A percentile compares a stretch with the other conserved stretches of the same genome.
phyloP scores from a whole-genome alignment of 2,797 vertebrate genomes.

The Sebastolobus altivelis region DNA sequence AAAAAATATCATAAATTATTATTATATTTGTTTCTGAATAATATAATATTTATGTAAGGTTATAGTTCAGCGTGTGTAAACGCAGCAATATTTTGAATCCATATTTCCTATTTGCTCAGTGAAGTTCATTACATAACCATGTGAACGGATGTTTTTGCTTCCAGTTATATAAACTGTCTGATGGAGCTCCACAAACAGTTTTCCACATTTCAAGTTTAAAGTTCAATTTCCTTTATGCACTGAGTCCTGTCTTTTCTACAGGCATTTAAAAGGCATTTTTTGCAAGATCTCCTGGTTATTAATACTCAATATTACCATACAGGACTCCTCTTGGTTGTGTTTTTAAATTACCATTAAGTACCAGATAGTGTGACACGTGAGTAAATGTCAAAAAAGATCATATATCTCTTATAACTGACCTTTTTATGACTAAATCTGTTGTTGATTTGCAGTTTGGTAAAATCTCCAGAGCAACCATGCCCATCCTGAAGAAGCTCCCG shows the following conservation, averaged over 20 bases:
- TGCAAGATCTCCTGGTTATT: background rate
- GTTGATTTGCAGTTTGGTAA: slow-evolving; percentile 71
- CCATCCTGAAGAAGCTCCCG: slow-evolving; percentile 86
- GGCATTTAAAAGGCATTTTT: background rate
- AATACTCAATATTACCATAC: background rate
- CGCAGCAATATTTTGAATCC: slow-evolving; percentile 55
- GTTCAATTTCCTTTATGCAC: background rate
- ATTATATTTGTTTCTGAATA: slow-evolving; percentile 13
- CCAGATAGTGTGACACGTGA: too few relatives aligned
- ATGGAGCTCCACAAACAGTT: slow-evolving; percentile 4
- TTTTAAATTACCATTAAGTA: background rate
- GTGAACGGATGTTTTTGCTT: slow-evolving; percentile 64
- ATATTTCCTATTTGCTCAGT: slow-evolving; percentile 54
- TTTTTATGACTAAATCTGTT: background rate
- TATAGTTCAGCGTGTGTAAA: slow-evolving; percentile 20
- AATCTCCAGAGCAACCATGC: slow-evolving; percentile 77
- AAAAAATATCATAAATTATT: background rate
- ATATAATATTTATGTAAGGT: slow-evolving; percentile 31
- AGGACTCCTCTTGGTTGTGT: background rate
- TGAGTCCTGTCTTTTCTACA: background rate
- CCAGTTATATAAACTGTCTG: slow-evolving; percentile 51
- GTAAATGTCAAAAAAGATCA: too few relatives aligned
- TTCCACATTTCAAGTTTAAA: background rate
- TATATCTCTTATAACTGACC: background rate
- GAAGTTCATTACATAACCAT: slow-evolving; percentile 47